phyloP scores from a whole-genome alignment of 2,113 vertebrate species.

The Catharus fuscescens region DNA sequence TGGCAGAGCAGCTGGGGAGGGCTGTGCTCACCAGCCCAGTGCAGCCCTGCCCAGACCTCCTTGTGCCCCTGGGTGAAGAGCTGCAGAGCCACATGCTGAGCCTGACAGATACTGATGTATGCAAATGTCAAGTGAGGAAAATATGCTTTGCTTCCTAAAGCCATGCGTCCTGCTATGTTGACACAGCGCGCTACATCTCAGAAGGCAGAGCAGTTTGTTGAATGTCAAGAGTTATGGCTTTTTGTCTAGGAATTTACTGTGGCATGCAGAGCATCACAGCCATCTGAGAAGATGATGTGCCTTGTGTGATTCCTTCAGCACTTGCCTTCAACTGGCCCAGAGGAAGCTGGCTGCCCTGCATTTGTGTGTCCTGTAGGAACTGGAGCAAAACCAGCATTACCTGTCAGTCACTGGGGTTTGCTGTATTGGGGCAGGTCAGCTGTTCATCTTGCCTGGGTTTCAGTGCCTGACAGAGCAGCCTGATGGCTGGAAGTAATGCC shows the following conservation, averaged over 20 bases:
- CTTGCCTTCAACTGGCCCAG: not conserved
- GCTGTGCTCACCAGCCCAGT: not conserved
- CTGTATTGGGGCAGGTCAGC: not conserved
- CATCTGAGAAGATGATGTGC: not conserved
- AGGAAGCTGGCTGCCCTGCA: not conserved
- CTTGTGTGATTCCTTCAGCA: not conserved
- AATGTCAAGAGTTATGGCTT: not conserved
- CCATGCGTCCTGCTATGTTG: not conserved
- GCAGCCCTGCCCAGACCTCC: fast-evolving
- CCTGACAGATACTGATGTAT: not conserved
- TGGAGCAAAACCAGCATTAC: not conserved
- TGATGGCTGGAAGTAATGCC: not conserved
- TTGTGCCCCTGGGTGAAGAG: not conserved
- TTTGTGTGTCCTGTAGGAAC: not conserved
- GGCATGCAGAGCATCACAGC: not conserved
- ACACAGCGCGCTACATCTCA: not conserved
- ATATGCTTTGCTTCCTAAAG: not conserved
- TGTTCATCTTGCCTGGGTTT: not conserved
- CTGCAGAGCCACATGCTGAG: not conserved
- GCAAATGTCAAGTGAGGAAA: slow-evolving; percentile 9
- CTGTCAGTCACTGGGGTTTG: not conserved
- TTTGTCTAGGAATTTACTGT: not conserved
- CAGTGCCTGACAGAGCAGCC: not conserved
- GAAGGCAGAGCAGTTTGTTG: not conserved
- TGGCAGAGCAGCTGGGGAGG: not conserved